Evolutionary conservation across 92 coral and sea anemone species (phyloP), one percentile per base, ranked within the genome.

Genomic region (Meandrina meandrites): DNA sequence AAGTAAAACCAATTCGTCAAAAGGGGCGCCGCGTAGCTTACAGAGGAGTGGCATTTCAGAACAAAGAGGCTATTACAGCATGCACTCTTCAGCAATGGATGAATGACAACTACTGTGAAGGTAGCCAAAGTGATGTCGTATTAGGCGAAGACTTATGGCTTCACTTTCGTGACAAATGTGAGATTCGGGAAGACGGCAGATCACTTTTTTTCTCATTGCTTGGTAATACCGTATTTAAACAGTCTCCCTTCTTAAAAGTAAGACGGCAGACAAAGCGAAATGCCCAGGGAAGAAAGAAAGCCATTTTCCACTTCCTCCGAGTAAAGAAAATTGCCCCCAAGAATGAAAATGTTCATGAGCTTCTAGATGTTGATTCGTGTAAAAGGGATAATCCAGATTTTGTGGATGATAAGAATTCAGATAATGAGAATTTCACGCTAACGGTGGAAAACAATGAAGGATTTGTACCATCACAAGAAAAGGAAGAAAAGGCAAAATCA

Each of bases 1-100:
- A 35, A 72, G 77, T 72, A 11, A 45, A 34, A 18, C 17, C 30
- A 75, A 28, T 45, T 4, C 47, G 6, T 56, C 18, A 45, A 48
- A 22, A 17, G 21, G 24, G 24, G 12, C 77, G 77, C 19, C 48
- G 6, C 16, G 48, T 72, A 11, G 35, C 48, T 13, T 72, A 35
- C 27, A 36, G 17, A 22, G 77, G 77, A 30, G 45, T 40, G 45
- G 6, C 45, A 40, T 40, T 40, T 40, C 2, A 40, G 45, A 40
- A 40, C 35, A 31, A 71, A 30, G 76, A 22, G 42, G 30, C 76
- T 30, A 71, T 30, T 74, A 74, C 11, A 9, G 21, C 78, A 48
- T 74, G 36, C 11, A 35, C 40, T 74, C 79, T 75, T 40, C 79
- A 75, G 79, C 79, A 75, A 45, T 75, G 79, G 79, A 75, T 75